phyloP scores from a whole-genome alignment of 2,113 vertebrate genomes.

The Microcebus murinus region DNA sequence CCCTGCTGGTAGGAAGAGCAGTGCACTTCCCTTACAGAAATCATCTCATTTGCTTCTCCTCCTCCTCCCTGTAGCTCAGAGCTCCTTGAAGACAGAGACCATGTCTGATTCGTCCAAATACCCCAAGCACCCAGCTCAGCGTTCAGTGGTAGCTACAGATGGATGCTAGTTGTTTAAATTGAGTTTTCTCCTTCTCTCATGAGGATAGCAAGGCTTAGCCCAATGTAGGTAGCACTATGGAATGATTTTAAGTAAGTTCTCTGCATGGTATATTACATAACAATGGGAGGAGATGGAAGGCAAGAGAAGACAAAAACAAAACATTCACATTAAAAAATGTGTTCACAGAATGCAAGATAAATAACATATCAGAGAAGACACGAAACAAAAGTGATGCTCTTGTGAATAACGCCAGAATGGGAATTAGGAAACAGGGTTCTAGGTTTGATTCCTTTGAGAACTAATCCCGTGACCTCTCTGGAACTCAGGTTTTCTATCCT shows the following conservation, averaged over 20 bases:
- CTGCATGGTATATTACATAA: not conserved
- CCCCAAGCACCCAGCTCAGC: not conserved
- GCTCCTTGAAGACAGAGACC: not conserved
- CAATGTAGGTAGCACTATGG: not conserved
- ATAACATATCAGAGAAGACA: not conserved
- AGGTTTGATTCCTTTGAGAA: not conserved
- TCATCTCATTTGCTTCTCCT: not conserved
- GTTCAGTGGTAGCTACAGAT: not conserved
- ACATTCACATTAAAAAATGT: not conserved
- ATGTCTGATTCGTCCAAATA: not conserved
- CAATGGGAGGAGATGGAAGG: not conserved
- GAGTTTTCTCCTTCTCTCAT: not conserved
- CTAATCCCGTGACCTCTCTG: not conserved
- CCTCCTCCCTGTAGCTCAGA: not conserved
- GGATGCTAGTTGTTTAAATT: not conserved
- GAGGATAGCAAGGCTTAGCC: not conserved
- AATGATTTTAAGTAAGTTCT: not conserved
- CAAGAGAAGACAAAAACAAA: not conserved
- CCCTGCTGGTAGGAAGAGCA: not conserved
- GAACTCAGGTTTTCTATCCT: not conserved
- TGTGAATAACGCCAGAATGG: not conserved
- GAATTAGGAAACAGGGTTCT: not conserved
- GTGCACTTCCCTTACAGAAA: accelerated
- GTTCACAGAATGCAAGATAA: not conserved
- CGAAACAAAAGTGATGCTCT: not conserved